Evolutionary conservation across 2,113 vertebrate species (phyloP).

Genomic region (Indicator indicator): DNA sequence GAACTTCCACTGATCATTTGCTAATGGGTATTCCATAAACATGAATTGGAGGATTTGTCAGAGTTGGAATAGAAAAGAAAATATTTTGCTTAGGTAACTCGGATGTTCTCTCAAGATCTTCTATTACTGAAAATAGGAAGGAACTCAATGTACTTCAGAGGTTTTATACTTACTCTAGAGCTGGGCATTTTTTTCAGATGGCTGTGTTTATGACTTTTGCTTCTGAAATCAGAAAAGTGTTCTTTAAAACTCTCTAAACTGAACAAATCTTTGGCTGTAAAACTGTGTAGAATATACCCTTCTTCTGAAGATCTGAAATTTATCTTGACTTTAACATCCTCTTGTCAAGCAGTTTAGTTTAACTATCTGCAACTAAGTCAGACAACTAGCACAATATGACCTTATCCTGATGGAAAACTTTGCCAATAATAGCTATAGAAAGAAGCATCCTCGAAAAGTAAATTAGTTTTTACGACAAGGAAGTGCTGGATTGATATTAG

Average conservation of each 20-base stretch:
- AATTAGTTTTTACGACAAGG: neutral
- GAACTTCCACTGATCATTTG: neutral
- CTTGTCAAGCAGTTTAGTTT: neutral
- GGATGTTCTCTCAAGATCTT: neutral
- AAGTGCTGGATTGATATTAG: neutral
- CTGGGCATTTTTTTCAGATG: neutral
- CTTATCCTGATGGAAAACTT: neutral
- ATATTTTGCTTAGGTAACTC: neutral
- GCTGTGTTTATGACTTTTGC: neutral
- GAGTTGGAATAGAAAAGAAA: neutral
- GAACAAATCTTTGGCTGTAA: neutral
- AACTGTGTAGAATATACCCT: accelerated
- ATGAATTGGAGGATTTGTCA: neutral
- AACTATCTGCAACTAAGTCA: neutral
- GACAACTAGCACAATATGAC: neutral
- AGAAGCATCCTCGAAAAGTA: neutral
- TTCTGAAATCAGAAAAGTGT: neutral
- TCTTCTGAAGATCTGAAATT: neutral
- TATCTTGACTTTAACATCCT: neutral
- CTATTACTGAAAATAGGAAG: neutral
- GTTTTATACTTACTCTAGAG: neutral
- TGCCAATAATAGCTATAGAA: neutral
- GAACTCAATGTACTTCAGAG: neutral
- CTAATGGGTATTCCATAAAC: neutral
- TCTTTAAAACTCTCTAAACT: neutral